Evolutionary conservation across 92 coral and sea anemone genomes (phyloP).

Genomic region (Epizoanthus illoricatus): DNA sequence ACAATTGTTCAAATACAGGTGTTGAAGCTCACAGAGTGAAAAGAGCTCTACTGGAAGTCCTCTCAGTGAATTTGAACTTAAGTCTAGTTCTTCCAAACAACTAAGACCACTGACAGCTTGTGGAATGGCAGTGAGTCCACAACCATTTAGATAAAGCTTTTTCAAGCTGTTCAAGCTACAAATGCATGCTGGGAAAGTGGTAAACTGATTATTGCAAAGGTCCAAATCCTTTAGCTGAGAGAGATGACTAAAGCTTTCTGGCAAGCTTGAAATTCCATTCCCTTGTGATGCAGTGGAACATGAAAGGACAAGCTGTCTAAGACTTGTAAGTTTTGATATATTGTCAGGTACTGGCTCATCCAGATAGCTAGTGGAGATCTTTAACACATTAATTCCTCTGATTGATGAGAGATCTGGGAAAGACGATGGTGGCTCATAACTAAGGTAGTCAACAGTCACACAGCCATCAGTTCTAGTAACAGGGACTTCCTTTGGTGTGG

Average conservation of each 20-base stretch:
- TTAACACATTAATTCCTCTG: slow-evolving; percentile 64
- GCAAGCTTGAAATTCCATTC: slow-evolving; percentile 58
- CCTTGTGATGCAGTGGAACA: slow-evolving; percentile 54
- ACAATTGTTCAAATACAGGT: slow-evolving; percentile 73
- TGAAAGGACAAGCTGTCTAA: slow-evolving; percentile 58
- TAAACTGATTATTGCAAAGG: slow-evolving; percentile 70
- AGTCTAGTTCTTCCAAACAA: slow-evolving; percentile 65
- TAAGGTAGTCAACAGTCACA: slow-evolving; percentile 65
- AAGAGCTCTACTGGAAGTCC: slow-evolving; percentile 66
- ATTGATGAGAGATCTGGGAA: slow-evolving; percentile 59
- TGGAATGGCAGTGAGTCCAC: slow-evolving; percentile 69
- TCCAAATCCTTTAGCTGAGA: slow-evolving; percentile 55
- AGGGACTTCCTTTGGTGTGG: slow-evolving; percentile 51
- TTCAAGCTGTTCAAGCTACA: slow-evolving; percentile 52
- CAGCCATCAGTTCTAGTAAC: slow-evolving; percentile 55
- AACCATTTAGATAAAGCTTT: slow-evolving; percentile 75
- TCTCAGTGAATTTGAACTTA: slow-evolving; percentile 62
- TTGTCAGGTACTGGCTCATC: slow-evolving; percentile 48
- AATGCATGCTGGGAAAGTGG: slow-evolving; percentile 70
- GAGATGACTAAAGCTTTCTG: slow-evolving; percentile 55
- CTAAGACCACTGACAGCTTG: slow-evolving; percentile 51
- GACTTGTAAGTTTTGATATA: slow-evolving; percentile 57
- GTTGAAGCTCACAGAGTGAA: slow-evolving; percentile 59
- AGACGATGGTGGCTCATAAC: slow-evolving; percentile 59
- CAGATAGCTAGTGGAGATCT: slow-evolving; percentile 70